Conservation (phyloP, 2,113 vertebrate species). For the Oplegnathus fasciatus region DNA sequence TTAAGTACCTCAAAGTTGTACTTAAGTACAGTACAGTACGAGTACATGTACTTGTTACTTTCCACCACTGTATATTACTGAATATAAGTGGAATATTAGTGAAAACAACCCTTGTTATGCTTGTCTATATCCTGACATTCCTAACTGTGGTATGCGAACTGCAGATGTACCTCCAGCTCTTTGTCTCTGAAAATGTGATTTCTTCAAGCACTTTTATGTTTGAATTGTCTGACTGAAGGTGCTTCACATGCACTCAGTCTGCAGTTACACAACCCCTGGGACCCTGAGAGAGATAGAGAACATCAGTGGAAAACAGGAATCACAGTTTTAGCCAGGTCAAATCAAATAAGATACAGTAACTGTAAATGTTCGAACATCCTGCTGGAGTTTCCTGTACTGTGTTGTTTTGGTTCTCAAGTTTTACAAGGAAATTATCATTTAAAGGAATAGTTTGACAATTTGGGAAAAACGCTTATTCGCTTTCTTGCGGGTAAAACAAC, state of each 20-base stretch:
- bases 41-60: background rate
- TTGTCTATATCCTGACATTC: background rate
- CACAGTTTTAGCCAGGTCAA: constrained; percentile 31
- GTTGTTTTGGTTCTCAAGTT: background rate
- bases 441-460: background rate
- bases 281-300: constrained; percentile 35
- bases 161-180: constrained; percentile 9
- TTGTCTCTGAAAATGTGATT: constrained; percentile 60
- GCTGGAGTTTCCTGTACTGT: constrained; percentile 15
- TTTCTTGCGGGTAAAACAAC: background rate
- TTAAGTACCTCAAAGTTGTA: background rate
- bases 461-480: background rate
- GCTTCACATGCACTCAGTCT: constrained; percentile 57
- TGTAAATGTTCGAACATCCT: constrained; percentile 19
- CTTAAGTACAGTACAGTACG: background rate
- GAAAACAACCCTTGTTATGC: background rate
- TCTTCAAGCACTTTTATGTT: constrained; percentile 46
- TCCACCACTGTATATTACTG: background rate
- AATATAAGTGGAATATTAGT: too few relatives aligned
- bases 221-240: constrained; percentile 19
- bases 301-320: constrained; percentile 55
- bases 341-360: constrained; percentile 61
- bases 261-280: constrained; percentile 37
- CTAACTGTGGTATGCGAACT: background rate
- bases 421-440: background rate